These are phyloP conservation scores for Bursaphelenchus okinawaensis DNA, from an alignment of 2,888 invertebrate genomes.

Conservation along the genomic window DNA sequence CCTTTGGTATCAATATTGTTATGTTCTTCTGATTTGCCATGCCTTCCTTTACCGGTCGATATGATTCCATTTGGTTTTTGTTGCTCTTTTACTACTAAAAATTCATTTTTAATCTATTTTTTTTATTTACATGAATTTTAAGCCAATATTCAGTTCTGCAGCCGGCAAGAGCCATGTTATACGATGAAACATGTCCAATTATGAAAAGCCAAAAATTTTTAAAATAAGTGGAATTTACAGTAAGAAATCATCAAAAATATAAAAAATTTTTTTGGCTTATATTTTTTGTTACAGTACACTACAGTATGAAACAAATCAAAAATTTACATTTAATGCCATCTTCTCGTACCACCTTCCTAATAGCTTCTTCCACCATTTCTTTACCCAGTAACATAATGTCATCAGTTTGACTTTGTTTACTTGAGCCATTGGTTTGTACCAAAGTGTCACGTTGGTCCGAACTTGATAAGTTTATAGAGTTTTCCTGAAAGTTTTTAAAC, in stretches of 20 bases:
- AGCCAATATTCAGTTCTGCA: too few species aligned
- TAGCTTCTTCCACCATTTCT: conserved; percentile 18
- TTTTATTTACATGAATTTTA: too few species aligned
- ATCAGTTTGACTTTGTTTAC: conserved; percentile 1
- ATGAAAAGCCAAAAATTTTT: too few species aligned
- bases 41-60: background rate
- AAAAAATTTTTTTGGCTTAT: too few species aligned
- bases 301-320: too few species aligned
- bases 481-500: background rate
- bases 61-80: background rate
- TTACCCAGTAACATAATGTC: conserved; percentile 7
- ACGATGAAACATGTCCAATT: too few species aligned
- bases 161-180: too few species aligned
- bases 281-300: too few species aligned
- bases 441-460: background rate
- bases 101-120: too few species aligned
- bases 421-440: background rate
- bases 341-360: conserved; percentile 18
- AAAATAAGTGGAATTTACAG: too few species aligned
- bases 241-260: too few species aligned
- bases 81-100: background rate
- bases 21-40: too few species aligned
- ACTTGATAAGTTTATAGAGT: background rate
- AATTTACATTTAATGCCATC: background rate
- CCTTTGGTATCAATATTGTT: background rate